A percentile compares a stretch with the other conserved stretches of the same genome.
These are phyloP conservation scores for Paralichthys olivaceus DNA, from an alignment of 2,113 vertebrate species.

Conservation along the genomic window DNA sequence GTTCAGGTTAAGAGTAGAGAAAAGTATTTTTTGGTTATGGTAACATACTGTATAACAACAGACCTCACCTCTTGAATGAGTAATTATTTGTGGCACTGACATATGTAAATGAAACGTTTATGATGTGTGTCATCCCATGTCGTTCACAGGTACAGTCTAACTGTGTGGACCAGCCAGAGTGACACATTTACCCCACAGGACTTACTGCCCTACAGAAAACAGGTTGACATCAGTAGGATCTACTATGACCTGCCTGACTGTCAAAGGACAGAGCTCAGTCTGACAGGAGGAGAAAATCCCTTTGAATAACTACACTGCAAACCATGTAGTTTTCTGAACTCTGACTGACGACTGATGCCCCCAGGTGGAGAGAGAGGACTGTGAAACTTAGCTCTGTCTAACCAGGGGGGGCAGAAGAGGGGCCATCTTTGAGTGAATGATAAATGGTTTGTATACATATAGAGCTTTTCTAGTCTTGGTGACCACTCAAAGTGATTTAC, in stretches of 20 bases:
- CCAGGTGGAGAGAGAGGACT: background rate
- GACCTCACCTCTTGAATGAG: background rate
- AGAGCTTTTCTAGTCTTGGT: too few relatives aligned
- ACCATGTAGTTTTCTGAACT: background rate
- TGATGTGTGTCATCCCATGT: background rate
- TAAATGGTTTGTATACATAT: too few relatives aligned
- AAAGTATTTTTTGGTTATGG: too few relatives aligned
- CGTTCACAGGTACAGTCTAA: slow-evolving; percentile 88
- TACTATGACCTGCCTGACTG: slow-evolving; percentile 92
- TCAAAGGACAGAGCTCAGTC: slow-evolving; percentile 78
- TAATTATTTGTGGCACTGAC: background rate
- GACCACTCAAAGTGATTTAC: too few relatives aligned
- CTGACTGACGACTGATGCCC: background rate
- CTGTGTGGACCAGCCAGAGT: slow-evolving; percentile 88
- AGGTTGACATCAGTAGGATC: slow-evolving; percentile 84
- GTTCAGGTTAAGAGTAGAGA: too few relatives aligned
- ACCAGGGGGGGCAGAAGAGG: background rate
- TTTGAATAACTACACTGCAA: background rate
- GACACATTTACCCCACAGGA: slow-evolving; percentile 86
- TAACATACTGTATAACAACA: too few relatives aligned
- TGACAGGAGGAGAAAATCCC: background rate
- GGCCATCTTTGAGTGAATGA: too few relatives aligned
- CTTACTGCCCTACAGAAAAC: slow-evolving; percentile 84
- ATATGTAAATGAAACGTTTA: background rate
- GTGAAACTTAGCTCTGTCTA: background rate